Conservation (phyloP, 2,113 vertebrate genomes). For the Tetrax tetrax region DNA sequence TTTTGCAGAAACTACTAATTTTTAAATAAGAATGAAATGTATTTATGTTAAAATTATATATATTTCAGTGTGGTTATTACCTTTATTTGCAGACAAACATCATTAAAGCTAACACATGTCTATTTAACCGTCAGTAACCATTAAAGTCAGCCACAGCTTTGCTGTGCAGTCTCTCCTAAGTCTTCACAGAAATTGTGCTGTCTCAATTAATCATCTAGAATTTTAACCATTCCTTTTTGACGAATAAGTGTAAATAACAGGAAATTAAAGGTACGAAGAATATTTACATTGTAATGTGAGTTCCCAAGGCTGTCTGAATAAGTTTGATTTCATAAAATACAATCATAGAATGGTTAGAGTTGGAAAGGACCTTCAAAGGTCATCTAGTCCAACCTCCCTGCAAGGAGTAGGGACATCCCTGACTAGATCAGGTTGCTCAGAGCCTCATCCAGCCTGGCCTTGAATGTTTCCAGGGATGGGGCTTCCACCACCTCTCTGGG, state of each 20-base stretch:
- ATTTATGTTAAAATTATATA: conserved; percentile 7
- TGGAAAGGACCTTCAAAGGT: too few species aligned
- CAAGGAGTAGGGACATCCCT: too few species aligned
- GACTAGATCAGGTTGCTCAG: too few species aligned
- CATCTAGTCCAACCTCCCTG: too few species aligned
- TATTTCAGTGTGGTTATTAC: conserved; percentile 10
- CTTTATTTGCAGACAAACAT: conserved; percentile 16
- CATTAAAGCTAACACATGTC: not conserved
- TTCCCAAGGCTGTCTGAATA: not conserved
- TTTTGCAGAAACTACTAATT: conserved; percentile 43
- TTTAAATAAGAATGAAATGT: conserved; percentile 33
- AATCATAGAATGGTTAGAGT: too few species aligned
- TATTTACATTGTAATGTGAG: not conserved
- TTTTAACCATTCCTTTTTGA: not conserved
- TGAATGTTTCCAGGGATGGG: too few species aligned
- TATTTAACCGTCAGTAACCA: not conserved
- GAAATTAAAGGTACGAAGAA: not conserved
- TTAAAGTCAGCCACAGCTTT: not conserved
- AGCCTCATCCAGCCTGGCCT: too few species aligned
- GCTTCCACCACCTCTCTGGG: too few species aligned
- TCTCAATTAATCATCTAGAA: not conserved
- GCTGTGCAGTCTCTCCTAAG: not conserved
- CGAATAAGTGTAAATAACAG: not conserved
- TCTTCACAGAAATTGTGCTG: not conserved
- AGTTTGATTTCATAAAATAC: not conserved